phyloP scores from a whole-genome alignment of 2,113 vertebrate genomes.

The Gobius niger region DNA sequence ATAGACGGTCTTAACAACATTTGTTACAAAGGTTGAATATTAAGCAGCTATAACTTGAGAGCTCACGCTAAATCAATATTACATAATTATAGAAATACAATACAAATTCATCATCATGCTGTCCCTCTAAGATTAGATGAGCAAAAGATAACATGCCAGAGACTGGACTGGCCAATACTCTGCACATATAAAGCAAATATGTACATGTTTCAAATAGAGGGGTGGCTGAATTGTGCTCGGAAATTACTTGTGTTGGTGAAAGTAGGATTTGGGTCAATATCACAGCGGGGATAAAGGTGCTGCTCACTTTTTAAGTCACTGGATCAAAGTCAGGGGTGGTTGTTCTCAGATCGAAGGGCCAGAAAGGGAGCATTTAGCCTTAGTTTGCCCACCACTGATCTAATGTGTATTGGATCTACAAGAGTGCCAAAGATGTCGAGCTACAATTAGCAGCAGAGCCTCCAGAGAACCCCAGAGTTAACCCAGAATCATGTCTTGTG shows the following conservation, averaged over 20 bases:
- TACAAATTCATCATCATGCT: conserved; percentile 12
- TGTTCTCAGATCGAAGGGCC: too few relatives aligned
- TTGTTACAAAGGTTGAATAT: conserved; percentile 44
- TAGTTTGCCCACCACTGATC: background rate
- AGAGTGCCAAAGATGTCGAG: conserved; percentile 42
- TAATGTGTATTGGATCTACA: conserved; percentile 57
- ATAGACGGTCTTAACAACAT: conserved; percentile 46
- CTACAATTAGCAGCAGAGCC: conserved; percentile 37
- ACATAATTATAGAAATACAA: conserved; percentile 16
- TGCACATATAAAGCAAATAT: conserved; percentile 13
- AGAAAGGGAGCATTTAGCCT: too few relatives aligned
- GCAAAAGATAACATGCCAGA: background rate
- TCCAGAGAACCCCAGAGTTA: conserved; percentile 37
- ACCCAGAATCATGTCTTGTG: conserved; percentile 14
- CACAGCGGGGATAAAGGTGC: conserved; percentile 43
- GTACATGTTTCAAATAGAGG: conserved; percentile 33
- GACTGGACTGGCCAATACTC: background rate
- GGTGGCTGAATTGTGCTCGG: conserved; percentile 38
- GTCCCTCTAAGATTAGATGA: background rate
- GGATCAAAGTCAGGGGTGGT: too few relatives aligned
- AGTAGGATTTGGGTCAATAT: conserved; percentile 53
- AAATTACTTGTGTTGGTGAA: conserved; percentile 52
- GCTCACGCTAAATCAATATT: conserved; percentile 9
- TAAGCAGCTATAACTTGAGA: conserved; percentile 24
- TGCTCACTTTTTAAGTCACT: too few relatives aligned